phyloP scores from a whole-genome alignment of 1,140 invertebrate species.

The Pygmarrhopalites habei region DNA sequence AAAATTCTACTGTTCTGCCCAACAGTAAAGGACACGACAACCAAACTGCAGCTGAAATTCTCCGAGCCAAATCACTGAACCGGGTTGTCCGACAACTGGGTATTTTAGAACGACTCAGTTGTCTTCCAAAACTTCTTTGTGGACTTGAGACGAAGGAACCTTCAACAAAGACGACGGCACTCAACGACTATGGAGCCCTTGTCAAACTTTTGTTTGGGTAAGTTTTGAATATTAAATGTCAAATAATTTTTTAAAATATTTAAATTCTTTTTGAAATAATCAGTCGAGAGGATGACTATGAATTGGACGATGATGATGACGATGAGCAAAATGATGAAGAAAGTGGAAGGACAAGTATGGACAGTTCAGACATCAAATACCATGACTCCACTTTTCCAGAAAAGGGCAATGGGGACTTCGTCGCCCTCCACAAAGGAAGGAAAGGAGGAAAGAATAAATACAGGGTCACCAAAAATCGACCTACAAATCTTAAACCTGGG shows the following conservation, averaged over 20 bases:
- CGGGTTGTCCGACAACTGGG: constrained; percentile 18
- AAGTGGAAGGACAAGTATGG: not conserved
- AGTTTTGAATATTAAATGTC: constrained; percentile 13
- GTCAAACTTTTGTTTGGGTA: constrained; percentile 31
- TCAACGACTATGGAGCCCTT: constrained; percentile 33
- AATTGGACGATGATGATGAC: constrained; percentile 10
- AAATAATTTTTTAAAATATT: not conserved
- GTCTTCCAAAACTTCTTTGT: constrained; percentile 33
- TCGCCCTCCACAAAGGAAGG: not conserved
- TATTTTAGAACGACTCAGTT: constrained; percentile 29
- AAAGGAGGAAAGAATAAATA: not conserved
- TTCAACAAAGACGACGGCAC: constrained; percentile 18
- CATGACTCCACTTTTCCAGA: not conserved
- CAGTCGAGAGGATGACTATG: constrained; percentile 11
- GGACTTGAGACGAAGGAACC: constrained; percentile 25
- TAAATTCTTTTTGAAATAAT: too few species aligned
- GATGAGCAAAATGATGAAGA: not conserved
- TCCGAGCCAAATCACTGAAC: too few species aligned
- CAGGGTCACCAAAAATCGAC: not conserved
- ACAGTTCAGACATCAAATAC: not conserved
- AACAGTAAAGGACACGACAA: too few species aligned
- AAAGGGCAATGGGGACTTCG: too few species aligned
- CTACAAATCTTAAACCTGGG: too few species aligned
- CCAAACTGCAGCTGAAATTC: too few species aligned
- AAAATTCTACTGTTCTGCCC: too few species aligned